These are phyloP conservation scores for Heterotilapia buettikoferi DNA, from an alignment of 2,113 vertebrate genomes.

Conservation along the genomic window DNA sequence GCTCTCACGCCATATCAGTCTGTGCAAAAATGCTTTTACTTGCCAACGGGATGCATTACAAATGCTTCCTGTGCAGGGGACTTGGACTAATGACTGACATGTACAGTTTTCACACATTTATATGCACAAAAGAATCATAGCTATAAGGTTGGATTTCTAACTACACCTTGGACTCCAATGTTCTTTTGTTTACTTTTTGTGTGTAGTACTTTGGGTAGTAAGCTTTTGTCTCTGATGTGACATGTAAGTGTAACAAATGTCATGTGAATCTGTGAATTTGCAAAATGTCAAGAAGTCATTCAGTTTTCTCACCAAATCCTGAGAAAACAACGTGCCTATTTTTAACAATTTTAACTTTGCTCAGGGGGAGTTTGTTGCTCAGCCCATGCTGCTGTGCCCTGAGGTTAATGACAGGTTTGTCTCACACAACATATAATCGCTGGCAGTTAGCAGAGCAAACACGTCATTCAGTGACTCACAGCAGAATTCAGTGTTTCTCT, in stretches of 20 bases:
- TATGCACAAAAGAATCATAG: neutral
- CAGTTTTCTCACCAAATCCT: neutral
- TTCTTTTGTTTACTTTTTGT: neutral
- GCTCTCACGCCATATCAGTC: neutral
- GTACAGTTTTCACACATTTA: neutral
- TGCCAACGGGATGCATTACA: neutral
- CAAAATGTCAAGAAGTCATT: neutral
- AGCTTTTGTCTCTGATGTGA: neutral
- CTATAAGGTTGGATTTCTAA: neutral
- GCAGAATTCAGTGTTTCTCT: neutral
- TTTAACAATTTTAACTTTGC: neutral
- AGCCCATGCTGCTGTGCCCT: neutral
- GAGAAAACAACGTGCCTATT: neutral
- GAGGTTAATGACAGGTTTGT: slow-evolving; percentile 50
- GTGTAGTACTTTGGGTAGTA: neutral
- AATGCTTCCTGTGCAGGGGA: neutral
- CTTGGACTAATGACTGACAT: neutral
- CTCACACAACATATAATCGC: slow-evolving; percentile 44
- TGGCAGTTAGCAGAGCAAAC: slow-evolving; percentile 29
- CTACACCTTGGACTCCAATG: neutral
- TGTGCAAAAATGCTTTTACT: neutral
- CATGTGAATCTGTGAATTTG: neutral
- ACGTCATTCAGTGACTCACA: slow-evolving; percentile 38
- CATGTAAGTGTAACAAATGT: neutral
- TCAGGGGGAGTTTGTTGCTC: neutral